Percentiles rank a stretch among this genome's conserved stretches.
Evolutionary conservation across 2,113 vertebrate genomes (phyloP).

Genomic region (Sylvietta virens): DNA sequence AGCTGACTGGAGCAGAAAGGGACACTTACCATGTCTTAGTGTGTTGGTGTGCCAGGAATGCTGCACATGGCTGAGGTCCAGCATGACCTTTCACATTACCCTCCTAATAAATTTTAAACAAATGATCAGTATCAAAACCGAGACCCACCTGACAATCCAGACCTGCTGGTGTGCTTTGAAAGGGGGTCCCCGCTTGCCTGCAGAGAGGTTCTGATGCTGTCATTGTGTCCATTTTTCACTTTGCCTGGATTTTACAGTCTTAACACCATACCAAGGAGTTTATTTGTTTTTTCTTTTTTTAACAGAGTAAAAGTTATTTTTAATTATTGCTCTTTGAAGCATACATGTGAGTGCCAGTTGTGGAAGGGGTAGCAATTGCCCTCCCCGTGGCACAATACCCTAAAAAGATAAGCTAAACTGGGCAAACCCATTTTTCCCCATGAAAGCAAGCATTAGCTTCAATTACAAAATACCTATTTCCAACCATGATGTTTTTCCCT

Average conservation of each 20-base stretch:
- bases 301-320: background rate
- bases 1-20: rapidly evolving
- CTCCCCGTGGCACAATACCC: background rate
- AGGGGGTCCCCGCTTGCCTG: background rate
- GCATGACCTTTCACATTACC: background rate
- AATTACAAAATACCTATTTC: background rate
- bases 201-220: background rate
- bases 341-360: background rate
- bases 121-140: rapidly evolving
- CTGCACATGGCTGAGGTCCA: background rate
- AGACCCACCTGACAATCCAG: background rate
- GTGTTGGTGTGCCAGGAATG: background rate
- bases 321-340: background rate
- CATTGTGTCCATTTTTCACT: background rate
- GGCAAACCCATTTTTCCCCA: background rate
- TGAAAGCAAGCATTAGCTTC: background rate
- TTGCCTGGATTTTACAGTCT: background rate
- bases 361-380: background rate
- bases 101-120: background rate
- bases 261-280: background rate
- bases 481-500: background rate
- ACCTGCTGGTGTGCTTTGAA: background rate
- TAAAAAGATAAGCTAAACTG: background rate
- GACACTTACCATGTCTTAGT: background rate
- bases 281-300: background rate